Conservation (phyloP, 2,113 vertebrate species). For the Rhinogobius similis region DNA sequence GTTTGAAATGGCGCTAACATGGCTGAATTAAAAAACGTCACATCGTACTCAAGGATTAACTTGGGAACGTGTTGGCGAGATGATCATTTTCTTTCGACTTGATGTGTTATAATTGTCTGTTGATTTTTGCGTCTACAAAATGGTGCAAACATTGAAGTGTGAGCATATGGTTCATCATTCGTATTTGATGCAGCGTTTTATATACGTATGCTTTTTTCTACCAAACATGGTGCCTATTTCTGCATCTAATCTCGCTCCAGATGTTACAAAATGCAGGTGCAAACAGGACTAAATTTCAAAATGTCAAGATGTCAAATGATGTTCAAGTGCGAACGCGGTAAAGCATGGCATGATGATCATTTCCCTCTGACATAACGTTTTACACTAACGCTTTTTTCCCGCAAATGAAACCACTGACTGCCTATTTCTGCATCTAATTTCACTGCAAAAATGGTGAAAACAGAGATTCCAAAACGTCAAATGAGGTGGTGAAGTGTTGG, state of each 20-base stretch:
- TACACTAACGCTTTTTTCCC: too few species aligned
- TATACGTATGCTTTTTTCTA: neutral
- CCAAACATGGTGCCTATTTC: neutral
- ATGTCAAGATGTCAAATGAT: too few species aligned
- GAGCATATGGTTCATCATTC: neutral
- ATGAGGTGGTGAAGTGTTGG: neutral
- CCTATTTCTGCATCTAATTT: too few species aligned
- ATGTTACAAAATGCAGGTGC: neutral
- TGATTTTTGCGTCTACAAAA: too few species aligned
- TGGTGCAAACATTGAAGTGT: neutral
- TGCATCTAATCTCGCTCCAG: slow-evolving; percentile 15
- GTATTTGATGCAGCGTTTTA: too few species aligned
- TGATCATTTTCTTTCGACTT: neutral
- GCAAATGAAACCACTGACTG: too few species aligned
- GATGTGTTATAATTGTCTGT: too few species aligned
- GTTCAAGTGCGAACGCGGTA: neutral
- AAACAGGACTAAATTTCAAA: neutral
- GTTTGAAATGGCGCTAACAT: neutral
- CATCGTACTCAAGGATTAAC: too few species aligned
- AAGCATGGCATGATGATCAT: neutral
- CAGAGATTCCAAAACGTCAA: too few species aligned
- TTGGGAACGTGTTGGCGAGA: neutral
- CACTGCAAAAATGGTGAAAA: too few species aligned
- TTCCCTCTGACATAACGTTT: neutral
- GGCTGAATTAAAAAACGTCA: neutral